Base-by-base conservation (phyloP, 1,140 invertebrate species). In the Popillia japonica region DNA sequence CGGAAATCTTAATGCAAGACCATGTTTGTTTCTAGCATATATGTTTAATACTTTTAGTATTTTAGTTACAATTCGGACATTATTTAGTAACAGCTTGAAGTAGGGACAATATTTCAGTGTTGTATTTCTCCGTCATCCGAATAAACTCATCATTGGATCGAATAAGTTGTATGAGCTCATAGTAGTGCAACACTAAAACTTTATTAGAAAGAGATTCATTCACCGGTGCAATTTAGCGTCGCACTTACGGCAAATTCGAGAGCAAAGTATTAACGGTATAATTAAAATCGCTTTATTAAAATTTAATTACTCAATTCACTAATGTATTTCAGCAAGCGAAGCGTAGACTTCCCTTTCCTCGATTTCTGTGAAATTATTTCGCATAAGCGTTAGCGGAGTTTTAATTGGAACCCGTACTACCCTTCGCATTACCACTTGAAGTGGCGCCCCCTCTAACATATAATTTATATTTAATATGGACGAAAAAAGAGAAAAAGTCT, bases 161-260 rank as follows among this genome's bases (percentile, higher is more conserved):
- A 17, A 48, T 48, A 55, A 17, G 27, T 34, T 34, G 27, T 34
- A 34, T 7, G 48, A 1, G 6, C 48, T 17, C 14, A n/a, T 55
- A n/a, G 48, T 17, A n/a, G 14, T 17, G 14, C 48, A 17, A 55
- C 17, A 55, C 14, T 55, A 55, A 55, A 55, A 55, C 48, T 55
- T 55, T 55, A 6, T n/a, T 0, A 55, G 27, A 34, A 17, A 55
- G 48, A 55, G 48, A 55, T 55, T 55, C 48, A 55, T 55, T 55
- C 48, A n/a, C 48, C 48, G n/a, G 48, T 55, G 48, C 48, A 55
- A 55, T 55, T 55, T 55, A 55, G n/a, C 48, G 48, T n/a, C 17
- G 17, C n/a, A 55, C 48, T 55, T 55, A 55, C 17, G 48, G 48
- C n/a, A n/a, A 55, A 55, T 55, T 17, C 48, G 48, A 55, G 48